Conservation (phyloP, 2,797 vertebrate species). For the Alcedo atthis region DNA sequence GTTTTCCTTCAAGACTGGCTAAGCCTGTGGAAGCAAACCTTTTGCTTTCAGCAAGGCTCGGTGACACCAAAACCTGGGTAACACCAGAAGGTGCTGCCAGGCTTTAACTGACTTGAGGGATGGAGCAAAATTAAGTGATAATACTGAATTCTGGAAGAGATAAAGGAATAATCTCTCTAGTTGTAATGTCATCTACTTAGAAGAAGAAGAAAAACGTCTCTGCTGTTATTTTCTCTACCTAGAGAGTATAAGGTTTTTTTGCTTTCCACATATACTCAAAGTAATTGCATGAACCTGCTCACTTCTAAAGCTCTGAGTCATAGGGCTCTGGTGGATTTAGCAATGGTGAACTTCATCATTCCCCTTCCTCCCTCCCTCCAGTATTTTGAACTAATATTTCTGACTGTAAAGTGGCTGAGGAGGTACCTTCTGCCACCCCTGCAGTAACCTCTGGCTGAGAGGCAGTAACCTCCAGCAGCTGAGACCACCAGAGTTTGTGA, state of each 20-base stretch:
- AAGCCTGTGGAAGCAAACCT: background rate
- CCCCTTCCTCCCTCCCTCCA: background rate
- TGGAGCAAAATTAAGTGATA: background rate
- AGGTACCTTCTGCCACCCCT: background rate
- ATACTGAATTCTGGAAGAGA: background rate
- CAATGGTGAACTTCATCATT: background rate
- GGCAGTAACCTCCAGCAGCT: background rate
- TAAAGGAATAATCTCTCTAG: background rate
- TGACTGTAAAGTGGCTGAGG: background rate
- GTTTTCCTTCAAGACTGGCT: background rate
- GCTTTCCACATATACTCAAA: background rate
- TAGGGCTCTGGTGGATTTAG: background rate
- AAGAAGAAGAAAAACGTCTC: background rate
- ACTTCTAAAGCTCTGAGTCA: background rate
- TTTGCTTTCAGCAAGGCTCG: background rate
- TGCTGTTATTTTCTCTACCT: background rate
- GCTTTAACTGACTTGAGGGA: background rate
- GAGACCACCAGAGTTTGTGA: background rate
- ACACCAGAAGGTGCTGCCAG: background rate
- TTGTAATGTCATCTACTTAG: background rate
- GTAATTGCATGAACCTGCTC: background rate
- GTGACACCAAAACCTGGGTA: background rate
- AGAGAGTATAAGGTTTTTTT: background rate
- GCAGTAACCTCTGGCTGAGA: background rate
- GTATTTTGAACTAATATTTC: background rate